These are phyloP conservation scores for Hydrozoanthus gracilis DNA, from an alignment of 92 coral and sea anemone species.

Conservation along the genomic window DNA sequence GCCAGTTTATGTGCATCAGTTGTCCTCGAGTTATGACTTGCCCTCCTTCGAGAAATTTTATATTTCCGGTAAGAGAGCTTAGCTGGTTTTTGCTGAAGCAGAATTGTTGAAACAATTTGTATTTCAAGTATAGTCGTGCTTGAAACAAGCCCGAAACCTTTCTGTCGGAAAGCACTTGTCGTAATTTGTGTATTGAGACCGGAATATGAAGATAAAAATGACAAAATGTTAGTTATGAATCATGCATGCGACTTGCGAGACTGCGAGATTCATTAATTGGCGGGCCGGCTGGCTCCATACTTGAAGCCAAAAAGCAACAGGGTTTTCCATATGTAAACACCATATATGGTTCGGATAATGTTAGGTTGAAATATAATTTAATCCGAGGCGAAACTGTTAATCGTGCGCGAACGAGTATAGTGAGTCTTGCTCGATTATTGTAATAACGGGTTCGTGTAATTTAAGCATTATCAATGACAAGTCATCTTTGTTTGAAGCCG, in stretches of 20 bases:
- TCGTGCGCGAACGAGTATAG: conserved; percentile 10
- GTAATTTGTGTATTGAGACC: background rate
- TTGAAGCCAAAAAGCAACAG: background rate
- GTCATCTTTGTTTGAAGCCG: background rate
- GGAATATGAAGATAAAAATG: background rate
- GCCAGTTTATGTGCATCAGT: too few species aligned
- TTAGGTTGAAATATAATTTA: background rate
- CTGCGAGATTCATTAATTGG: background rate
- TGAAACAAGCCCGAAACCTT: background rate
- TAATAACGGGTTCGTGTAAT: background rate
- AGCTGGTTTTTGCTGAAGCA: too few species aligned
- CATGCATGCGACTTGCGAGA: background rate
- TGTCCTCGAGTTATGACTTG: conserved; percentile 3
- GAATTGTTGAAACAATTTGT: background rate
- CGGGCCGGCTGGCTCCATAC: background rate
- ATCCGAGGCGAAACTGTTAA: background rate
- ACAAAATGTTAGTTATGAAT: background rate
- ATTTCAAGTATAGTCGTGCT: background rate
- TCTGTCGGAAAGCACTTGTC: background rate
- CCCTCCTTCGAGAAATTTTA: background rate
- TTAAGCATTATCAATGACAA: background rate
- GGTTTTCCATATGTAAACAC: conserved; percentile 6
- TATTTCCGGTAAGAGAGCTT: background rate
- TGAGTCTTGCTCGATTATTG: background rate
- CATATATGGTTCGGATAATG: background rate